Percentiles rank a stretch among this genome's conserved stretches.
Conservation (phyloP, 2,113 vertebrate genomes). For the Eleginops maclovinus region DNA sequence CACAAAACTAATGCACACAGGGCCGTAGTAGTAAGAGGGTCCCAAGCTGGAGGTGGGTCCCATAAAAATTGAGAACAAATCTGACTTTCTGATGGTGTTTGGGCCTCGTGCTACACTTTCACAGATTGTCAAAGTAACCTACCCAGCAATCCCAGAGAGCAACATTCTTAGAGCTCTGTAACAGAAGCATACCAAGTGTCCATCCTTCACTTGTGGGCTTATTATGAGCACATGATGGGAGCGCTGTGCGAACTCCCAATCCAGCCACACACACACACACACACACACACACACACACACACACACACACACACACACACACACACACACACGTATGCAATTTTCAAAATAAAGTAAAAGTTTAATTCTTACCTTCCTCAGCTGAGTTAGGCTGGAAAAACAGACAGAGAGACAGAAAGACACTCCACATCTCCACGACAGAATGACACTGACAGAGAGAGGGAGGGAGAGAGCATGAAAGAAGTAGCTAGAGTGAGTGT, state of each 20-base stretch:
- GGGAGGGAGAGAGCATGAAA: constrained; percentile 72
- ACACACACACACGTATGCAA: background rate
- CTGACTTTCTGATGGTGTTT: background rate
- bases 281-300: background rate
- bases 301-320: constrained; percentile 2
- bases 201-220: constrained; percentile 49
- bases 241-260: constrained; percentile 40
- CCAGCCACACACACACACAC: constrained; percentile 3
- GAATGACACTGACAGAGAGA: constrained; percentile 81
- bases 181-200: constrained; percentile 39
- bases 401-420: constrained; percentile 82
- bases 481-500: constrained; percentile 58
- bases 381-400: constrained; percentile 83
- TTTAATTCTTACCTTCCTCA: constrained; percentile 85
- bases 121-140: constrained; percentile 48
- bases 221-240: constrained; percentile 28
- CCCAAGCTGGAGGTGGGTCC: constrained; percentile 30
- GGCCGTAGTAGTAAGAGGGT: background rate
- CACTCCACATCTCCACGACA: constrained; percentile 86
- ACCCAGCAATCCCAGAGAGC: constrained; percentile 21
- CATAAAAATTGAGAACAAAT: background rate
- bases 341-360: constrained; percentile 45
- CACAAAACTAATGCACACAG: constrained; percentile 8
- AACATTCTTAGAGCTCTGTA: constrained; percentile 16
- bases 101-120: constrained; percentile 27